Percentiles rank a stretch among this genome's conserved stretches.
These are phyloP conservation scores for Cephus runcator DNA, from an alignment of 2,888 invertebrate species.

Conservation along the genomic window DNA sequence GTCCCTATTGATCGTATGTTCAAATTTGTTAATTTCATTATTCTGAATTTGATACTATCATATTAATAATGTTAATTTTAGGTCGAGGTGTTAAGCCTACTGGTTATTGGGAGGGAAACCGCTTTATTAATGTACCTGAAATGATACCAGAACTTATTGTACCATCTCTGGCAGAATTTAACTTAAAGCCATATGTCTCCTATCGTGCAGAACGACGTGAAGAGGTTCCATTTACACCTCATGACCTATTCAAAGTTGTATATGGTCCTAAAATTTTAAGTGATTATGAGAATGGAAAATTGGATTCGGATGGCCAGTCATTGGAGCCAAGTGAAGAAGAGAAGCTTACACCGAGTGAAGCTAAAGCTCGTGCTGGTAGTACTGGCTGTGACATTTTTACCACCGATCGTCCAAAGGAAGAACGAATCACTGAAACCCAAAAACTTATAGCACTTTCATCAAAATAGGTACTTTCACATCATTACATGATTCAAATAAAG, in stretches of 20 bases:
- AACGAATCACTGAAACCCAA: background rate
- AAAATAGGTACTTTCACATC: background rate
- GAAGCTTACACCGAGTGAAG: conserved; percentile 77
- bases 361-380: conserved; percentile 74
- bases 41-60: background rate
- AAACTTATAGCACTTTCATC: background rate
- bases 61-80: conserved; percentile 50
- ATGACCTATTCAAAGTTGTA: conserved; percentile 83
- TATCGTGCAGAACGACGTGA: conserved; percentile 81
- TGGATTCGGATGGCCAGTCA: conserved; percentile 76
- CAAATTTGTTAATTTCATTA: conserved; percentile 12
- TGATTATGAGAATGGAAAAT: conserved; percentile 78
- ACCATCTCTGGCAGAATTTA: conserved; percentile 85
- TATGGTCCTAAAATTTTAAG: conserved; percentile 82
- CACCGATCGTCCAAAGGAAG: background rate
- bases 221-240: conserved; percentile 81
- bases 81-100: conserved; percentile 76
- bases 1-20: conserved; percentile 74
- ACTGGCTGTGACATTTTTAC: conserved; percentile 85
- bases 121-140: conserved; percentile 79
- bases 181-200: conserved; percentile 94
- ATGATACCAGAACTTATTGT: conserved; percentile 93
- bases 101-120: conserved; percentile 71
- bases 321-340: conserved; percentile 80
- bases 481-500: background rate